Percentiles rank a stretch among this genome's conserved stretches.
Evolutionary conservation across 2,888 invertebrate species (phyloP).

Genomic region (Dolichopus griseipennis): DNA sequence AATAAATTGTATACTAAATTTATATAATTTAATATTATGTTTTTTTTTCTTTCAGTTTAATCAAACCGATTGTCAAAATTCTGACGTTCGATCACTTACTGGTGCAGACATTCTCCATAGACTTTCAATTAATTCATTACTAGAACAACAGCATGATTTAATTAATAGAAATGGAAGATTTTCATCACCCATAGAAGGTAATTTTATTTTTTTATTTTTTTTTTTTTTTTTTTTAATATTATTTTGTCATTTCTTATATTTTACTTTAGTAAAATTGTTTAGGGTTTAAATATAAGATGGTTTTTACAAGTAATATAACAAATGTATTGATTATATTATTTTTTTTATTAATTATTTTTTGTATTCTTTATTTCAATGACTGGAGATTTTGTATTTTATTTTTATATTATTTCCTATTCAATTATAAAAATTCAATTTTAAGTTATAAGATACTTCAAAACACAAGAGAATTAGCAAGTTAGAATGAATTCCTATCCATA

Average conservation of each 20-base stretch:
- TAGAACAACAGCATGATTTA: constrained; percentile 41
- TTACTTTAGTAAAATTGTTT: not conserved
- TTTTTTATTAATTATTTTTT: not conserved
- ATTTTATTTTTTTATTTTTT: not conserved
- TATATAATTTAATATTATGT: constrained; percentile 5
- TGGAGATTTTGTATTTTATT: too few species aligned
- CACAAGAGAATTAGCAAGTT: not conserved
- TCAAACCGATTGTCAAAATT: constrained; percentile 22
- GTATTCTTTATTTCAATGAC: not conserved
- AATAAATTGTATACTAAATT: constrained; percentile 4
- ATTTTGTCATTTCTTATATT: not conserved
- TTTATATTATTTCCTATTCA: not conserved
- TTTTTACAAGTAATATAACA: not conserved
- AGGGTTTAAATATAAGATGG: not conserved
- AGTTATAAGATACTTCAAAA: not conserved
- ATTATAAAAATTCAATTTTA: not conserved
- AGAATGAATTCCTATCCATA: not conserved
- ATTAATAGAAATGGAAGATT: constrained; percentile 32
- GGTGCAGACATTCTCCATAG: constrained; percentile 45
- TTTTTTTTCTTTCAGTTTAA: constrained; percentile 21
- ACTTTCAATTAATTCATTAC: constrained; percentile 48
- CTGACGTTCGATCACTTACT: constrained; percentile 29
- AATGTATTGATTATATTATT: not conserved
- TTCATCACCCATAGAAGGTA: constrained; percentile 37
- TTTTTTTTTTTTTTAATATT: too few species aligned